phyloP scores from a whole-genome alignment of 2,113 vertebrate genomes.

The Crotalus helleri region DNA sequence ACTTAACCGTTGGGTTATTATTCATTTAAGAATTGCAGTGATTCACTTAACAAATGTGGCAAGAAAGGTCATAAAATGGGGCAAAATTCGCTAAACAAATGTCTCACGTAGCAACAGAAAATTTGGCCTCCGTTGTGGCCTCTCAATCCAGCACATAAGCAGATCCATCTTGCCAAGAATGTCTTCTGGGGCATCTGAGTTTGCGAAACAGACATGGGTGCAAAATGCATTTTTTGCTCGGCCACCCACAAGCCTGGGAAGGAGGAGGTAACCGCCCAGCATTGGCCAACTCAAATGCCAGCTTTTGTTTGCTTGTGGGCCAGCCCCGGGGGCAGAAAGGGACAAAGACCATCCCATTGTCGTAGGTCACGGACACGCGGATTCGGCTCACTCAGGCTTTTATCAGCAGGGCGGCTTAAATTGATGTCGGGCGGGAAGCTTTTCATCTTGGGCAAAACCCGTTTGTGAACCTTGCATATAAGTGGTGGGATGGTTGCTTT shows the following conservation, averaged over 20 bases:
- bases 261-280: neutral
- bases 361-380: neutral
- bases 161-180: neutral
- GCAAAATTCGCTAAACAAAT: neutral
- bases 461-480: neutral
- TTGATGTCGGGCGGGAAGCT: neutral
- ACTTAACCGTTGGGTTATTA: too few relatives aligned
- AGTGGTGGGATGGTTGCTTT: neutral
- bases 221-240: neutral
- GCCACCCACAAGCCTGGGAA: neutral
- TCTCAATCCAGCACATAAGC: neutral
- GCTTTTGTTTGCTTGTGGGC: neutral
- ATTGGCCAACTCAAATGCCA: neutral
- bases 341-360: neutral
- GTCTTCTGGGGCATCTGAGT: neutral
- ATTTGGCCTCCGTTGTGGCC: neutral
- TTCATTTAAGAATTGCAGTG: too few relatives aligned
- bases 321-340: neutral
- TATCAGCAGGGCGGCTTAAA: neutral
- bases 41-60: neutral
- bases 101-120: neutral
- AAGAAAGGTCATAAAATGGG: neutral
- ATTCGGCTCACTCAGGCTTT: neutral
- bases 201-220: neutral
- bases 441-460: neutral